A percentile compares a stretch with the other conserved stretches of the same genome.
Evolutionary conservation across 2,888 invertebrate genomes (phyloP).

Genomic region (Leptopilina drosophilae): DNA sequence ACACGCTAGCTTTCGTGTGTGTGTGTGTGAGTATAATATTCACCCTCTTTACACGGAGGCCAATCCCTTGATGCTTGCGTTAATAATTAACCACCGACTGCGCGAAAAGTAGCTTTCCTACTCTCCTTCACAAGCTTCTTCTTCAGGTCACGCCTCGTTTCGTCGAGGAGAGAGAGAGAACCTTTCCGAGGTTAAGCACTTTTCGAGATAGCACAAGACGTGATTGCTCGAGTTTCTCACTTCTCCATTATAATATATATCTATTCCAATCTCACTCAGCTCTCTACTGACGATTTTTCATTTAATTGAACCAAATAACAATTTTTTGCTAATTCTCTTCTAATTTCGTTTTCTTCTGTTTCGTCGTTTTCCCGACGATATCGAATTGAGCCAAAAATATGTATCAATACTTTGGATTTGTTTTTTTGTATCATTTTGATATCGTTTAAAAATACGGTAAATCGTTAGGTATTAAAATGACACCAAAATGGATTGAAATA

Average conservation of each 20-base stretch:
- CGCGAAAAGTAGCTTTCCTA: conserved; percentile 49
- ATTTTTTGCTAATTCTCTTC: too few species aligned
- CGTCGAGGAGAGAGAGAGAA: conserved; percentile 53
- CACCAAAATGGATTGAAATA: too few species aligned
- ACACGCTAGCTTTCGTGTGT: conserved; percentile 27
- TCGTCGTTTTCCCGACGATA: too few species aligned
- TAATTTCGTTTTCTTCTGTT: too few species aligned
- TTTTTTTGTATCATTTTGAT: too few species aligned
- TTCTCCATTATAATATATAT: conserved; percentile 1
- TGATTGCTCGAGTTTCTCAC: conserved; percentile 15
- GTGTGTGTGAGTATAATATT: conserved; percentile 20
- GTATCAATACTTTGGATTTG: too few species aligned
- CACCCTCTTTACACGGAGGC: conserved; percentile 58
- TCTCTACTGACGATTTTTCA: conserved; percentile 41
- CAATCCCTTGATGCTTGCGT: conserved; percentile 61
- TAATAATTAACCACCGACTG: conserved; percentile 70
- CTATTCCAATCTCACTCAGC: conserved; percentile 45
- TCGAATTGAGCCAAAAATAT: too few species aligned
- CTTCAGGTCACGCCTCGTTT: conserved; percentile 62
- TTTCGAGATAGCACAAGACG: conserved; percentile 35
- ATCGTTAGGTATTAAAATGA: too few species aligned
- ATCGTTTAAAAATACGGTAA: too few species aligned
- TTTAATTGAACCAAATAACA: background rate
- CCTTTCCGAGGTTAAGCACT: conserved; percentile 48
- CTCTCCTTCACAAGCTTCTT: conserved; percentile 53